Evolutionary conservation across 2,888 invertebrate genomes (phyloP), one percentile per base, ranked within the genome.

Genomic region (Drosophila seclusa): DNA sequence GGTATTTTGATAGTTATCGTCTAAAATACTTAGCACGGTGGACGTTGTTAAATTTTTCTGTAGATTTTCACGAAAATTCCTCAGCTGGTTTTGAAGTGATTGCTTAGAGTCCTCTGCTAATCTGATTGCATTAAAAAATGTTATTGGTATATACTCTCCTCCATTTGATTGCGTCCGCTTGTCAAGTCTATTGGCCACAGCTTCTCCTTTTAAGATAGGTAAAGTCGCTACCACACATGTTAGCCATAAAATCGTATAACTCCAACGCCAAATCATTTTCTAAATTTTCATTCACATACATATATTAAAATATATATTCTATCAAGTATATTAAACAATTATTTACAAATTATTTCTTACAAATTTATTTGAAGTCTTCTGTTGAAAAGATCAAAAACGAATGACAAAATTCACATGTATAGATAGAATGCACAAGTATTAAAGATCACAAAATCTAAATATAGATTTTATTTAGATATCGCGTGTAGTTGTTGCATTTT

Each of bases 21-120:
- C 71, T 5, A 70, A 42, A 2, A 61, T 55, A 68, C 81, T 82
- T 0, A 91, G 65, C 45, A 91, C 68, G 1, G 65, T 58, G 0
- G 91, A 90, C 5, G 88, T 85, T 2, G 91, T 89, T 0, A 91
- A 75, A 77, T 92, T 92, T 72, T 68, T 73, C 21, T 92, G 90
- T 0, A 90, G 65, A 42, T 89, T 85, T 58, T 91, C 88, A 2
- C 87, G 52, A 66, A 92, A 91, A 49, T 89, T 84, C 7, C 82
- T 78, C 11, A 92, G 72, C 5, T 82, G 77, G 54, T 65, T 68
- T 61, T 91, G 91, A 11, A 92, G 61, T 8, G 62, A 61, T 42
- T 70, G 76, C 63, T 92, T 91, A 0, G 84, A 78, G 7, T 21
- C 34, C 27, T 91, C 90, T 0, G 90, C 84, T n/a, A 58, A 55